These are phyloP conservation scores for Cordilura impudica DNA, from an alignment of 2,888 invertebrate species.

Conservation along the genomic window DNA sequence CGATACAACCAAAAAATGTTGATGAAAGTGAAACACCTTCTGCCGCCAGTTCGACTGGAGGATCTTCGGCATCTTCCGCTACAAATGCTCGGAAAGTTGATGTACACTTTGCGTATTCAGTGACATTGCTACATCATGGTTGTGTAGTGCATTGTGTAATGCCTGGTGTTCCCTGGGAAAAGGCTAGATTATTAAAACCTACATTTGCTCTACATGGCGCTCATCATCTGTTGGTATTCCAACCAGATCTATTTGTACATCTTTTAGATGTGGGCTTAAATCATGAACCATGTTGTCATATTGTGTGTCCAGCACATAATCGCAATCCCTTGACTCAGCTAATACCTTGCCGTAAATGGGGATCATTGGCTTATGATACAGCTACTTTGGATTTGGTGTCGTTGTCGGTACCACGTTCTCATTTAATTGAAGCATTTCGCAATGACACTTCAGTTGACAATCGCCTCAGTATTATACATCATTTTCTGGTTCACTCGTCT, in stretches of 20 bases:
- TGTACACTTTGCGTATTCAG: constrained; percentile 91
- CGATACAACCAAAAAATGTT: constrained; percentile 79
- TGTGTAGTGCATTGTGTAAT: constrained; percentile 90
- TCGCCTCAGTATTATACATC: constrained; percentile 89
- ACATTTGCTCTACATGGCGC: constrained; percentile 87
- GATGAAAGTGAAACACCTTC: constrained; percentile 65
- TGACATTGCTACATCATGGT: constrained; percentile 89
- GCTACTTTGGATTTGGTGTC: constrained; percentile 86
- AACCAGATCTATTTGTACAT: constrained; percentile 91
- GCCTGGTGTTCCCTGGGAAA: constrained; percentile 88
- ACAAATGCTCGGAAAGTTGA: constrained; percentile 66
- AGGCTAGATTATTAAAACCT: constrained; percentile 87
- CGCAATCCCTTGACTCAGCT: constrained; percentile 80
- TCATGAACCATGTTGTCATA: constrained; percentile 91
- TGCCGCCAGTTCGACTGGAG: constrained; percentile 56
- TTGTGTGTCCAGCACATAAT: constrained; percentile 83
- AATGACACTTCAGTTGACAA: constrained; percentile 84
- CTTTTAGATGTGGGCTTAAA: constrained; percentile 89
- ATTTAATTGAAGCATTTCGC: constrained; percentile 84
- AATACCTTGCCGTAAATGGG: constrained; percentile 80
- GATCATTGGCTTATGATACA: constrained; percentile 79
- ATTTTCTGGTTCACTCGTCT: constrained; percentile 85
- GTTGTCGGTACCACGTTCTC: constrained; percentile 82
- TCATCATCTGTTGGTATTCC: constrained; percentile 89
- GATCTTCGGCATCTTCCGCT: constrained; percentile 50